Base-by-base conservation (phyloP, 2,888 invertebrate genomes). In the Sinhomidia bicolor region DNA sequence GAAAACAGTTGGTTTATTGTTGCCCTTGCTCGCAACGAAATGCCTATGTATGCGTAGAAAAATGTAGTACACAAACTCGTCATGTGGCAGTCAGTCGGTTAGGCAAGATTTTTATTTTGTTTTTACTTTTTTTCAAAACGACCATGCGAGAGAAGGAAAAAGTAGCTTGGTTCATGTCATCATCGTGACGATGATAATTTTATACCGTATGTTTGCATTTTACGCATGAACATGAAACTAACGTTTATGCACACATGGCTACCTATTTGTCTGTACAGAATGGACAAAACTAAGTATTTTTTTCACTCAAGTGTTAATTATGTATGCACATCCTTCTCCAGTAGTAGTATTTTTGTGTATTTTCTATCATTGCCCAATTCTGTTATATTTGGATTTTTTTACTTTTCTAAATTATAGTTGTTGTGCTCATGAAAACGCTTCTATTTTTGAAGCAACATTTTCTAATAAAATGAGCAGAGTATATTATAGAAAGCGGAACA, bases 1-100 rank as follows among this genome's bases (percentile, higher is more conserved):
- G 85, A 80, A 88, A 88, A 88, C 88, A 88, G 88, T 88, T 88
- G 88, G 88, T 82, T 88, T 78, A 88, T 82, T 82, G 81, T 74
- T 83, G 71, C 74, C 68, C 51, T 65, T 83, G 71, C 32, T 29
- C 29, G 54, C 36, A 74, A 57, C 71, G 20, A 54, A 47, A 14
- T 54, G n/a, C 12, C 32, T 26, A 74, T 29, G n/a, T 54, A 79
- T 57, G n/a, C 14, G 54, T 20, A 26, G 20, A 7, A 23, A 83
- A 62, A 68, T 81, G 26, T 44, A 57, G 29, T 65, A n/a, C n/a
- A 82, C 41, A 81, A 62, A 20, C 10, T 57, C 54, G 68, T 83
- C 74, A 83, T 83, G 71, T 74, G 71, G 71, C 83, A 57, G 41
- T 17, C 80, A 54, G 83, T 82, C 82, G 47, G 60, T 14, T 17